A percentile compares a stretch with the other conserved stretches of the same genome.
phyloP scores from a whole-genome alignment of 2,113 vertebrate genomes.

The Sclerurus mexicanus region DNA sequence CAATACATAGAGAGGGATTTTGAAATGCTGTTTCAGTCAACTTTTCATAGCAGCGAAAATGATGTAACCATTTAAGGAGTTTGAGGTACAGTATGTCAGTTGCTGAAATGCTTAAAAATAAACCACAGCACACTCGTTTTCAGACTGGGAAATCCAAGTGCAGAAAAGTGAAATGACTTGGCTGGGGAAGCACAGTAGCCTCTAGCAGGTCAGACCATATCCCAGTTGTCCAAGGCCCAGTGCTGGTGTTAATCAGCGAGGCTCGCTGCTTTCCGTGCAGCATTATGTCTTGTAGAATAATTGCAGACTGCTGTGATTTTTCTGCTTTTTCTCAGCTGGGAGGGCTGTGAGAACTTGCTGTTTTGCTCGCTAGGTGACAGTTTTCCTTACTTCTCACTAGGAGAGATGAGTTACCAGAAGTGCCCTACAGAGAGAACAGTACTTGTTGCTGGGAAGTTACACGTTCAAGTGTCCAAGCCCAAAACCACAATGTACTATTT shows the following conservation, averaged over 20 bases:
- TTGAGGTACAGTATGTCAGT: conserved; percentile 10
- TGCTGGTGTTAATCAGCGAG: not conserved
- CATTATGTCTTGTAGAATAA: not conserved
- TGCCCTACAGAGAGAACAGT: conserved; percentile 13
- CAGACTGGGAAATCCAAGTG: not conserved
- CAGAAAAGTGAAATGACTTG: not conserved
- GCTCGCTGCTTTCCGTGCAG: not conserved
- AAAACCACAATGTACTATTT: conserved; percentile 54
- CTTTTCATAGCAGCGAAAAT: conserved; percentile 29
- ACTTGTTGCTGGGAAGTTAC: conserved; percentile 53
- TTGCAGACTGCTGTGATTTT: not conserved
- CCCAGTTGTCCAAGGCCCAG: not conserved
- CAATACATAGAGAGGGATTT: not conserved
- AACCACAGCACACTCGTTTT: not conserved
- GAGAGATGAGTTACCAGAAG: conserved; percentile 56
- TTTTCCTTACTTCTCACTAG: conserved; percentile 25
- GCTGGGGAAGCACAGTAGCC: not conserved
- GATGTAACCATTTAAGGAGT: conserved; percentile 26
- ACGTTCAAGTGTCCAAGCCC: conserved; percentile 37
- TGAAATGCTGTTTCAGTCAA: conserved; percentile 31
- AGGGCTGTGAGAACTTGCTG: not conserved
- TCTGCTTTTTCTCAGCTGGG: not conserved
- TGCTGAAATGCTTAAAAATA: conserved; percentile 45
- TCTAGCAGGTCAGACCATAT: not conserved
- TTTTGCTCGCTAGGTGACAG: not conserved